Base-by-base conservation (phyloP, 2,797 vertebrate species). In the Lophotriccus pileatus region DNA sequence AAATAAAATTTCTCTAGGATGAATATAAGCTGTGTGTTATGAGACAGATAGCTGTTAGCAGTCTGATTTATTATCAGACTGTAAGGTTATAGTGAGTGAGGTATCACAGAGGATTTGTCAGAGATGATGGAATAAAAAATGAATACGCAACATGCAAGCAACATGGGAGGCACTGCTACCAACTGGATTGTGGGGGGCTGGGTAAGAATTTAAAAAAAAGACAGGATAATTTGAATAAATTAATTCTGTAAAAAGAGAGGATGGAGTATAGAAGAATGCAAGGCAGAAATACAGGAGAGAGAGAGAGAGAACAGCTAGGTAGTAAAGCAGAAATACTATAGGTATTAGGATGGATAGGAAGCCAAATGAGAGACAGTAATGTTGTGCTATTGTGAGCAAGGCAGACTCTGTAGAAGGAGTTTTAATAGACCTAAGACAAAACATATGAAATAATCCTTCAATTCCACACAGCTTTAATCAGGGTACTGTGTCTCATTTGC, bases 121-220 rank as follows among this genome's bases (percentile, higher is more conserved):
- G 56, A 37, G 16, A 53, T 78, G 73, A 43, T 50, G 34, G 14
- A 81, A 75, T 8, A 64, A 30, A 73, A 84, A 86, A 9, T 3
- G 9, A 75, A 39, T 23, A 37, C 0, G 0, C 11, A 84, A 49
- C 3, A 7, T 27, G 16, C 7, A 78, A 46, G 46, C 17, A 43
- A 72, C 68, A 13, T 81, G 36, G 15, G 34, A 90, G 49, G 50
- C 18, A 43, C 50, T 69, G 50, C 39, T 77, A 69, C 39, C 36
- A 60, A 8, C 36, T 7, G 22, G 9, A 39, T 10, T 8, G 21
- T 0, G 1, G 14, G 11, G 8, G 11, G 76, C 10, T 27, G 21
- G 27, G 49, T 16, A 59, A 52, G 44, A 75, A 64, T 37, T n/a
- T 20, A 4, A 20, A 39, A 52, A n/a, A n/a, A 8, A 3, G 20